These are phyloP conservation scores for Pristionchus japonicus DNA, from an alignment of 2,888 invertebrate genomes.

Conservation along the genomic window DNA sequence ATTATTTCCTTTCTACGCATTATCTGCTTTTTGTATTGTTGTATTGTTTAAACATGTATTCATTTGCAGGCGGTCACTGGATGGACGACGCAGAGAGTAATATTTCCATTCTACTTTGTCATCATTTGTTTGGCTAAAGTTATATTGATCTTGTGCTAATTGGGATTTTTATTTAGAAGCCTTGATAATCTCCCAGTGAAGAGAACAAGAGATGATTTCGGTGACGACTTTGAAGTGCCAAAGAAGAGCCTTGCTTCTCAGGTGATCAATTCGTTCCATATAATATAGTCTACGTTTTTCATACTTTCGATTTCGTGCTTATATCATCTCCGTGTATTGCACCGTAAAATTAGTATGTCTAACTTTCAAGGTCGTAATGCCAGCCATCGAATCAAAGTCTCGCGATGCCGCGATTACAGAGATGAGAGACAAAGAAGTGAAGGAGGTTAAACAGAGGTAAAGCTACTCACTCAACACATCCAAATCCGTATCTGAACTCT, in stretches of 20 bases:
- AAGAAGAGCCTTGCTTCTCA: conserved; percentile 44
- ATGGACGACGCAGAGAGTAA: conserved; percentile 42
- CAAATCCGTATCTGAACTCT: background rate
- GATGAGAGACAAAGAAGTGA: conserved; percentile 80
- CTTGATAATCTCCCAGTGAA: conserved; percentile 38
- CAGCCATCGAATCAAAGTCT: conserved; percentile 83
- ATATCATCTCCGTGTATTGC: too few species aligned
- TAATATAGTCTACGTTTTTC: too few species aligned
- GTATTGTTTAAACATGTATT: background rate
- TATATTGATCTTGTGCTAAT: too few species aligned
- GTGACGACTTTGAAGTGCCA: conserved; percentile 39
- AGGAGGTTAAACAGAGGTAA: conserved; percentile 66
- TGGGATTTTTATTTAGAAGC: background rate
- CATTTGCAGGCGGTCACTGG: background rate
- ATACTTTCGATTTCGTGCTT: too few species aligned
- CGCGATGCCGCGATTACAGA: conserved; percentile 86
- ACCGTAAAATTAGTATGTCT: background rate
- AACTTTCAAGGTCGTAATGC: conserved; percentile 65
- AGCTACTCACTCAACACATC: background rate
- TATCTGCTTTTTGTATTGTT: background rate
- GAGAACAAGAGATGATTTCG: conserved; percentile 18
- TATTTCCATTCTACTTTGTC: too few species aligned
- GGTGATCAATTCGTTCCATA: too few species aligned
- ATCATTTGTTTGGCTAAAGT: too few species aligned
- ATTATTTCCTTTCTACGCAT: too few species aligned